Evolutionary conservation across 2,113 vertebrate species (phyloP).

Genomic region (Tylochromis polylepis): DNA sequence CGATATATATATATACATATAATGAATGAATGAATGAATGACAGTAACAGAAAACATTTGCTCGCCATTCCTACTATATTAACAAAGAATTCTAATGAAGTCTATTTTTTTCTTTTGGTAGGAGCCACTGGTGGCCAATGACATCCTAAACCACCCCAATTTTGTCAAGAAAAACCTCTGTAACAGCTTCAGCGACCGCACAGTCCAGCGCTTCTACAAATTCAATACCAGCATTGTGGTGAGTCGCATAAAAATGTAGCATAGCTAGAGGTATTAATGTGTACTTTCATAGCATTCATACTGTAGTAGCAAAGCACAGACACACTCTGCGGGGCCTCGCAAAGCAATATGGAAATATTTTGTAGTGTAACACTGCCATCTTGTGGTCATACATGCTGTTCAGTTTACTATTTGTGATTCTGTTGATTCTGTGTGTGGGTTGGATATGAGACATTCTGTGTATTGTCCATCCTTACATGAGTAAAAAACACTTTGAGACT

Average conservation of each 20-base stretch:
- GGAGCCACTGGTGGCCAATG: conserved; percentile 97
- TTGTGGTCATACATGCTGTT: conserved; percentile 3
- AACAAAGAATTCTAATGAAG: background rate
- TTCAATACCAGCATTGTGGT: conserved; percentile 97
- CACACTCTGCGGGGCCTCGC: background rate
- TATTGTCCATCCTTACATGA: background rate
- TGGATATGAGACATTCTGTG: background rate
- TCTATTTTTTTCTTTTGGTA: conserved; percentile 21
- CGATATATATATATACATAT: too few relatives aligned
- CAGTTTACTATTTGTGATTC: background rate
- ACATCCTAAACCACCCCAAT: conserved; percentile 97
- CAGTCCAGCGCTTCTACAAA: conserved; percentile 96
- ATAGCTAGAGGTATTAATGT: background rate
- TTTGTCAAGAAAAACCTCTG: conserved; percentile 98
- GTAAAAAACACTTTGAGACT: background rate
- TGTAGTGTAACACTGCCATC: conserved; percentile 9
- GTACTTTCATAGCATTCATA: background rate
- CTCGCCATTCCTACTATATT: too few relatives aligned
- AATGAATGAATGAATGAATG: too few relatives aligned
- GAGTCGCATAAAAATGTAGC: conserved; percentile 26
- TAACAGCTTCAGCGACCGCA: conserved; percentile 98
- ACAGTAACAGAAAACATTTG: too few relatives aligned
- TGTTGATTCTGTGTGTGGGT: background rate
- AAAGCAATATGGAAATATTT: background rate
- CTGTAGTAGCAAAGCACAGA: background rate